Conservation (phyloP, 1,140 invertebrate genomes). For the Drosophila albomicans region DNA sequence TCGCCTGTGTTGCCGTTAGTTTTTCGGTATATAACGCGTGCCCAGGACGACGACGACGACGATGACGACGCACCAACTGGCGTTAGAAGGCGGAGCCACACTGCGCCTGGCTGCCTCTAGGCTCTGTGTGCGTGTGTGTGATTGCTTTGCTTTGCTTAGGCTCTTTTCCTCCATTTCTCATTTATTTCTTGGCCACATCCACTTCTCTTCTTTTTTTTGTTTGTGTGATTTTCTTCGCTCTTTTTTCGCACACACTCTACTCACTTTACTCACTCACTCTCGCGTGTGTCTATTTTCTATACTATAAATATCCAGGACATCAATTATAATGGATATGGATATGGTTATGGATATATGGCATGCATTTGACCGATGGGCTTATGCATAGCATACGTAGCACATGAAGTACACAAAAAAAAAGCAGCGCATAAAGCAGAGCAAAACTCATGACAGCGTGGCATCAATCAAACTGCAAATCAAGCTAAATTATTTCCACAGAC, state of each 20-base stretch:
- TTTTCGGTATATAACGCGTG: constrained; percentile 75
- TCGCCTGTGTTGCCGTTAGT: constrained; percentile 67
- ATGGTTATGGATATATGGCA: constrained; percentile 48
- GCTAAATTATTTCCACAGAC: constrained; percentile 64
- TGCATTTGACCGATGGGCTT: constrained; percentile 40
- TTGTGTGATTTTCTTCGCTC: not conserved
- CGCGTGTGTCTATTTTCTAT: constrained; percentile 50
- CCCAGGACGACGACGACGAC: constrained; percentile 32
- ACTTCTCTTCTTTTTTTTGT: constrained; percentile 11
- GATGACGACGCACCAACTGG: constrained; percentile 59
- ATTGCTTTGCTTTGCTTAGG: constrained; percentile 13
- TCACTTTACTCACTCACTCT: not conserved
- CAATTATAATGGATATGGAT: constrained; percentile 70
- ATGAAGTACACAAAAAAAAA: constrained; percentile 10
- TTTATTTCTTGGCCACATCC: constrained; percentile 23
- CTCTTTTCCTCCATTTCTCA: not conserved
- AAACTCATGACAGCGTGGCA: constrained; percentile 29
- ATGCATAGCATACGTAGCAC: constrained; percentile 16
- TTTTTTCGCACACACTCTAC: not conserved
- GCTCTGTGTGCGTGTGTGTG: constrained; percentile 4
- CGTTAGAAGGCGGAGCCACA: constrained; percentile 74
- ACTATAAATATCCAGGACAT: constrained; percentile 63
- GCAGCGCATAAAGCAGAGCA: not conserved
- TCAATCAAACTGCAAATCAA: constrained; percentile 73
- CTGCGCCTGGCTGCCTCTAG: constrained; percentile 19